Conservation (phyloP, 2,888 invertebrate genomes). For the Ochropleura leucogaster region DNA sequence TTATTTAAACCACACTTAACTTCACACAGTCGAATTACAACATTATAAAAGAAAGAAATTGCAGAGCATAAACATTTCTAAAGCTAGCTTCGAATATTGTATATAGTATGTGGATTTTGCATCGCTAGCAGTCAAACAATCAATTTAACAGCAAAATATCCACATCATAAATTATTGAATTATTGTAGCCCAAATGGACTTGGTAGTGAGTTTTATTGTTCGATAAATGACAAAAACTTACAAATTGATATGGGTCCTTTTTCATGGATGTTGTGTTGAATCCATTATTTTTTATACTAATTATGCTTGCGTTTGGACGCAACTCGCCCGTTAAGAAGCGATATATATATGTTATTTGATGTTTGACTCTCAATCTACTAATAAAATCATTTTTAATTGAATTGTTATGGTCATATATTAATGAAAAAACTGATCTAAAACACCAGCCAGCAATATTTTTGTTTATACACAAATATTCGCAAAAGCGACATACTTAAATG, state of each 20-base stretch:
- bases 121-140: not conserved
- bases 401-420: not conserved
- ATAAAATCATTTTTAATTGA: not conserved
- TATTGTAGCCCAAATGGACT: not conserved
- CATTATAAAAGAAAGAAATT: not conserved
- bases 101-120: not conserved
- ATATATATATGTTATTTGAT: too few species aligned
- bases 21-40: slow-evolving; percentile 27
- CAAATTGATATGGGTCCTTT: not conserved
- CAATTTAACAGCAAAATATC: not conserved
- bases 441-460: slow-evolving; percentile 13
- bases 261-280: not conserved
- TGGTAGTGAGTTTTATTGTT: not conserved
- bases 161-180: not conserved
- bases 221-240: not conserved
- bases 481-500: slow-evolving; percentile 15
- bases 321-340: too few species aligned
- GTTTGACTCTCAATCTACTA: not conserved
- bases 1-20: not conserved
- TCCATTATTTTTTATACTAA: too few species aligned
- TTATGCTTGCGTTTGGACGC: too few species aligned
- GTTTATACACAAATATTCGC: slow-evolving; percentile 27
- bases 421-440: slow-evolving; percentile 13
- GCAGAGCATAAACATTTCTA: not conserved
- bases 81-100: slow-evolving; percentile 17